Percentiles rank a stretch among this genome's conserved stretches.
These are phyloP conservation scores for Gallinago media DNA, from an alignment of 2,113 vertebrate genomes.

Conservation along the genomic window DNA sequence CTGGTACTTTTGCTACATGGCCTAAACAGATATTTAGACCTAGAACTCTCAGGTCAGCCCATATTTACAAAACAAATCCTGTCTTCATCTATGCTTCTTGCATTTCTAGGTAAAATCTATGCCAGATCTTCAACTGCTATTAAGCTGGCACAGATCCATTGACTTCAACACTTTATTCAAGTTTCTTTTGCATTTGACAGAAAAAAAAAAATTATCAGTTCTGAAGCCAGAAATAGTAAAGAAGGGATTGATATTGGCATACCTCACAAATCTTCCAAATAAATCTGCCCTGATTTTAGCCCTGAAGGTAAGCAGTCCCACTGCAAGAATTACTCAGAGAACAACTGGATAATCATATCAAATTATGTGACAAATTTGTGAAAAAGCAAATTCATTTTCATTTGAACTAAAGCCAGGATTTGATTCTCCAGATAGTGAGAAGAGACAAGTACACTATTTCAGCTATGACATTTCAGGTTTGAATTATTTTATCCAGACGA, in stretches of 20 bases:
- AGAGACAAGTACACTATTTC: background rate
- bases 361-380: background rate
- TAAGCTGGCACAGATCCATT: background rate
- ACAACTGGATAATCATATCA: background rate
- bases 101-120: background rate
- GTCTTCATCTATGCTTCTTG: background rate
- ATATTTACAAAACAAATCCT: background rate
- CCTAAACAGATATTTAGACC: background rate
- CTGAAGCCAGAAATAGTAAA: background rate
- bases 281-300: background rate
- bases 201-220: background rate
- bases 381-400: background rate
- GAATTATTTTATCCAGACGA: background rate
- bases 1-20: background rate
- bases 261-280: background rate
- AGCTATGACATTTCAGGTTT: background rate
- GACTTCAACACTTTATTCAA: background rate
- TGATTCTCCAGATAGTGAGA: background rate
- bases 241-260: background rate
- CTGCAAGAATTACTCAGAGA: background rate
- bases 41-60: background rate
- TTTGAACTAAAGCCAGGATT: background rate
- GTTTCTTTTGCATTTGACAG: background rate
- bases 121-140: background rate
- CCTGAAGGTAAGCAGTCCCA: background rate